phyloP scores from a whole-genome alignment of 2,888 invertebrate species.

The Scaeva pyrastri region DNA sequence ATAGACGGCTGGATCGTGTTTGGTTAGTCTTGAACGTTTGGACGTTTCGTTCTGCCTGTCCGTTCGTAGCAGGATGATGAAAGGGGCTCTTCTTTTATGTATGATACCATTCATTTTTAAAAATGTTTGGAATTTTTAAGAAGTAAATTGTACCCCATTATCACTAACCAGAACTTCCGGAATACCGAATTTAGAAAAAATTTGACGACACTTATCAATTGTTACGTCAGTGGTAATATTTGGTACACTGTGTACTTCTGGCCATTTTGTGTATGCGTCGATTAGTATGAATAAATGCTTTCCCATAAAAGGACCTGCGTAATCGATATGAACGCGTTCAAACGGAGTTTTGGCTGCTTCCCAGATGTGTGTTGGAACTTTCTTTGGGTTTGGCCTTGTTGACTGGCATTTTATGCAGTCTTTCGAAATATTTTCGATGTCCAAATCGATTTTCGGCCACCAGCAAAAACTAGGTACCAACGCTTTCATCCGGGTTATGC shows the following conservation, averaged over 20 bases:
- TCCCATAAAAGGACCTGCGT: slow-evolving; percentile 60
- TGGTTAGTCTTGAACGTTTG: slow-evolving; percentile 38
- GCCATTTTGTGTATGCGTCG: slow-evolving; percentile 77
- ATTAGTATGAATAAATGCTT: slow-evolving; percentile 79
- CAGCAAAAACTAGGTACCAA: slow-evolving; percentile 70
- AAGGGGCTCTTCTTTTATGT: slow-evolving; percentile 19
- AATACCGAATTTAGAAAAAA: slow-evolving; percentile 18
- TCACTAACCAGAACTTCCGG: slow-evolving; percentile 18
- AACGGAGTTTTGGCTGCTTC: slow-evolving; percentile 67
- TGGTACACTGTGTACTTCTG: not conserved
- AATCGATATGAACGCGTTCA: slow-evolving; percentile 74
- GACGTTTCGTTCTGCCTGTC: slow-evolving; percentile 19
- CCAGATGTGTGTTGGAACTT: slow-evolving; percentile 57
- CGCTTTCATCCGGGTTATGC: slow-evolving; percentile 51
- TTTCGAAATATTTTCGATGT: slow-evolving; percentile 72
- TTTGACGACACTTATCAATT: slow-evolving; percentile 6
- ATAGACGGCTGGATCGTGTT: too few species aligned
- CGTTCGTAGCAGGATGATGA: slow-evolving; percentile 41
- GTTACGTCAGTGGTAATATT: not conserved
- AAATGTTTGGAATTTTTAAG: slow-evolving; percentile 37
- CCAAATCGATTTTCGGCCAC: slow-evolving; percentile 73
- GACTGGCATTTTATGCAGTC: slow-evolving; percentile 32
- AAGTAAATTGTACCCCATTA: slow-evolving; percentile 6
- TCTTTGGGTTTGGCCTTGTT: slow-evolving; percentile 43
- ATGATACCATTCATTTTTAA: slow-evolving; percentile 41